Evolutionary conservation across 1,140 invertebrate genomes (phyloP).

Genomic region (Brachionus manjavacas): DNA sequence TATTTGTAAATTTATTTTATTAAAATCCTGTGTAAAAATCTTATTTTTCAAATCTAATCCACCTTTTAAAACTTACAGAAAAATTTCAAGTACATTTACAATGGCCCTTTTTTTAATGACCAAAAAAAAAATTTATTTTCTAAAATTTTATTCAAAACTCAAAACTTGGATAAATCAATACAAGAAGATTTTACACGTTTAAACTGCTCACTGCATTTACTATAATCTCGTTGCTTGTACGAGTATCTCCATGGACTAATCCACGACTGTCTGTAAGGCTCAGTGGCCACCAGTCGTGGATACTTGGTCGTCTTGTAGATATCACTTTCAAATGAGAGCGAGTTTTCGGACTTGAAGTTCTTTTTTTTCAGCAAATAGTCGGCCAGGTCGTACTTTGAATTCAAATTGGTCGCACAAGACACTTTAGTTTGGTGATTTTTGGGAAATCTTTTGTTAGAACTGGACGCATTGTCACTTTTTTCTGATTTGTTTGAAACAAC

Average conservation of each 20-base stretch:
- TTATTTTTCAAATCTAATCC: too few species aligned
- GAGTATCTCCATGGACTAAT: constrained; percentile 29
- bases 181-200: constrained; percentile 22
- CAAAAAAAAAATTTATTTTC: too few species aligned
- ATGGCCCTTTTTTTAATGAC: too few species aligned
- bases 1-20: too few species aligned
- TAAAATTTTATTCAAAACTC: too few species aligned
- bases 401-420: neutral
- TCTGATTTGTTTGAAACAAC: neutral
- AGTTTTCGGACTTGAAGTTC: neutral
- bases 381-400: neutral
- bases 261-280: neutral
- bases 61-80: too few species aligned
- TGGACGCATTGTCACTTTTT: neutral
- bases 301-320: neutral
- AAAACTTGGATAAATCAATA: constrained; percentile 35
- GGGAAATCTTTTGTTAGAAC: constrained; percentile 2
- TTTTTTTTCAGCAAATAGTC: neutral
- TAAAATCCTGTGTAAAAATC: too few species aligned
- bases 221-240: constrained; percentile 25
- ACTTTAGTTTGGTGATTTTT: neutral
- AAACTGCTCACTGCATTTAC: constrained; percentile 6
- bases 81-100: too few species aligned
- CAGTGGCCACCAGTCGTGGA: neutral
- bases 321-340: constrained; percentile 23